Base-by-base conservation (phyloP, 2,797 vertebrate genomes). In the Xenopus petersii region DNA sequence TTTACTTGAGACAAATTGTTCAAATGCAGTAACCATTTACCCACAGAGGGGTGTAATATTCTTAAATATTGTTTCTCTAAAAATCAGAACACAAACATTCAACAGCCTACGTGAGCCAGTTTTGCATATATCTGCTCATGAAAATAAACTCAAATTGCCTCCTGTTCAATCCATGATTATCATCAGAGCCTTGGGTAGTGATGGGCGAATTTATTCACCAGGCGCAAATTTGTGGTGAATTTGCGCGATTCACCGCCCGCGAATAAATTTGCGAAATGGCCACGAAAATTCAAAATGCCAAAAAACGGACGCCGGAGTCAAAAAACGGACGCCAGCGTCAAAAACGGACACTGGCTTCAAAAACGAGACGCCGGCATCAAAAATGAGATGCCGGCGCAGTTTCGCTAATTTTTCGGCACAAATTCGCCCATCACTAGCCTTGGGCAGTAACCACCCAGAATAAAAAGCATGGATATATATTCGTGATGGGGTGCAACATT, bases 111-210 rank as follows among this genome's bases (percentile, higher is more conserved):
- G 74, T 80, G 79, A 78, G 85, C 71, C 67, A 51, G 30, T 12
- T 70, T 73, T 81, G 63, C 30, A 82, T 80, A 86, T 86, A 79
- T 79, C 68, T 83, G 36, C 36, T 42, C 36, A 86, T 87, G 74
- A 80, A 74, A 80, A 85, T 79, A 56, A 26, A 80, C 61, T 17
- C 79, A 67, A 80, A 79, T 83, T 82, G 86, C 82, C 82, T 86
- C 79, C 74, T 86, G 82, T 83, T 70, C 81, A 64, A 83, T 70
- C 79, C 36, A 81, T 75, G 73, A 81, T 80, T 82, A 75, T 61
- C 79, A 84, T 81, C 74, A 79, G 58, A 80, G 70, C 77, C 70
- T 62, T 33, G n/a, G 81, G 81, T 74, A 81, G 72, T 15, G 21
- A 21, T 21, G 21, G 21, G 21, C 21, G 21, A 21, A 21, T 21